Base-by-base conservation (phyloP, 1,140 invertebrate species). In the Macrobrachium rosenbergii region DNA sequence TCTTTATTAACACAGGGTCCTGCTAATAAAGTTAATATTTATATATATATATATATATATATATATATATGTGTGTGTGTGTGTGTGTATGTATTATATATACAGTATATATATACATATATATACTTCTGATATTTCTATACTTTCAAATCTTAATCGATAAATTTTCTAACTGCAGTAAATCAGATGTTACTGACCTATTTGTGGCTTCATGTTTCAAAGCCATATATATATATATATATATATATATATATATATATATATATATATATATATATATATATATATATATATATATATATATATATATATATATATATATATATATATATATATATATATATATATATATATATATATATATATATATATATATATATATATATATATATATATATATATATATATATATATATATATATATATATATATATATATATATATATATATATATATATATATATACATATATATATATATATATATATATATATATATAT, bases 361-460 rank as follows among this genome's bases (percentile, higher is more conserved):
- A 23, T 67, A 23, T 67, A n/a, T 69, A n/a, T 69, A n/a, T 69
- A n/a, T 69, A 23, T 67, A 12, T 67, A 23, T 67, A 23, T 67
- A 23, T 67, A 23, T 67, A 23, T 67, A 23, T 67, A 23, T 67
- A 14, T 67, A 14, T 67, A 14, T 67, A 14, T 67, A 14, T 67
- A 14, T 67, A 67, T 67, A 14, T 67, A 14, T 67, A 14, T 67
- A 6, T 67, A 67, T 67, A 67, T 67, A 67, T 67, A n/a, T n/a
- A n/a, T 69, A n/a, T 69, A n/a, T 69, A n/a, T 69, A 67, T 67
- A 67, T 67, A 67, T 67, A 67, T 67, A 67, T 67, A 67, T 67
- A 67, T 67, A 67, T 67, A 67, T 67, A 67, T 67, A 67, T 67
- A 67, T 67, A 67, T 67, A 67, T 52, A 52, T 52, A 52, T 8